Percentiles rank a stretch among this genome's conserved stretches.
Conservation (phyloP, 2,888 invertebrate genomes). For the Glaucopsyche alexis region DNA sequence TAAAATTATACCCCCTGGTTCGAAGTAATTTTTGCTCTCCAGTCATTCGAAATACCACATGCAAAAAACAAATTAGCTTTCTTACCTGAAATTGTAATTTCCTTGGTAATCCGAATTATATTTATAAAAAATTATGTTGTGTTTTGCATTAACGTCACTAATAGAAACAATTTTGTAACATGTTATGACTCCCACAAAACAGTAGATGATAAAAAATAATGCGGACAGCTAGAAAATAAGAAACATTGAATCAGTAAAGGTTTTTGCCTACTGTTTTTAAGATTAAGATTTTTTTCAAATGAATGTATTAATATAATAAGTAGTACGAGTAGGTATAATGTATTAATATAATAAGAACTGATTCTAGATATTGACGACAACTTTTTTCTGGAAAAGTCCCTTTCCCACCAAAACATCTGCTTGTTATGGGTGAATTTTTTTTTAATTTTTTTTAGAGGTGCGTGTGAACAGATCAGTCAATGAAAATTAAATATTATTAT, state of each 20-base stretch:
- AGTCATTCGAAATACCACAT: too few species aligned
- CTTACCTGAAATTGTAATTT: conserved; percentile 46
- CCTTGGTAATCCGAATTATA: conserved; percentile 42
- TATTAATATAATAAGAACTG: too few species aligned
- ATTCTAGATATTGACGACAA: too few species aligned
- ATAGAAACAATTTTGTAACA: background rate
- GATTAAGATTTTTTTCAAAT: too few species aligned
- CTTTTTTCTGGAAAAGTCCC: too few species aligned
- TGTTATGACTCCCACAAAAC: background rate
- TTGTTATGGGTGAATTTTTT: too few species aligned
- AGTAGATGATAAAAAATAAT: background rate
- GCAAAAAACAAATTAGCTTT: too few species aligned
- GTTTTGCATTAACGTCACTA: background rate
- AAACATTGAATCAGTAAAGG: background rate
- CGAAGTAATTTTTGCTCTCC: too few species aligned
- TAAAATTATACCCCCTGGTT: background rate
- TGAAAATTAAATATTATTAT: background rate
- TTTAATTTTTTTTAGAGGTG: background rate
- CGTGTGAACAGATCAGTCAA: background rate
- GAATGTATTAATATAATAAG: too few species aligned
- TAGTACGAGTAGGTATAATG: too few species aligned
- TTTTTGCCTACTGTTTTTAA: too few species aligned
- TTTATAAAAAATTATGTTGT: conserved; percentile 31
- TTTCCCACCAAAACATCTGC: too few species aligned
- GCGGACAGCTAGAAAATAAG: background rate